phyloP scores from a whole-genome alignment of 2,113 vertebrate genomes.

The Xiphophorus couchianus region DNA sequence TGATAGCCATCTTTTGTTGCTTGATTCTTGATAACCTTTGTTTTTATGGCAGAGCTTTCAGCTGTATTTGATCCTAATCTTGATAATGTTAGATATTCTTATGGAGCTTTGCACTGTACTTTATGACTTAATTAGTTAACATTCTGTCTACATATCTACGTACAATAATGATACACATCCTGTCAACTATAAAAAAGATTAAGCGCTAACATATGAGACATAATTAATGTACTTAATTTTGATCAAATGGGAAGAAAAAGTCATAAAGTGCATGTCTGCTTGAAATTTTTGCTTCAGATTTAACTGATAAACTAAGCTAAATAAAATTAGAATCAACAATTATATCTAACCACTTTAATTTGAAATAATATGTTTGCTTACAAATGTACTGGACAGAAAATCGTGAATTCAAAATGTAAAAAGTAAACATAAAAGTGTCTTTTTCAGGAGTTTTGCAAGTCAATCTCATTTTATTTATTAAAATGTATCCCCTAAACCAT shows the following conservation, averaged over 20 bases:
- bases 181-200: slow-evolving; percentile 1
- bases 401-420: too few relatives aligned
- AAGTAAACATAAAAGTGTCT: too few relatives aligned
- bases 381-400: too few relatives aligned
- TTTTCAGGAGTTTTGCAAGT: too few relatives aligned
- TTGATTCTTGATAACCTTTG: slow-evolving; percentile 7
- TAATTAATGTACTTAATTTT: neutral
- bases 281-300: too few relatives aligned
- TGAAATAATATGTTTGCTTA: too few relatives aligned
- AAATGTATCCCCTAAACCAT: too few relatives aligned
- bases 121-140: slow-evolving; percentile 42
- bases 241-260: too few relatives aligned
- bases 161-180: neutral
- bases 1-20: neutral
- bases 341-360: too few relatives aligned
- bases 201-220: neutral
- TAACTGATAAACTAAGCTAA: neutral
- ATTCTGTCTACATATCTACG: slow-evolving; percentile 39
- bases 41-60: slow-evolving; percentile 39
- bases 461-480: too few relatives aligned
- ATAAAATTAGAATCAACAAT: too few relatives aligned
- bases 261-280: too few relatives aligned
- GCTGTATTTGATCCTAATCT: neutral
- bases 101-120: slow-evolving; percentile 13
- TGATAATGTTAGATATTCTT: slow-evolving; percentile 35